Evolutionary conservation across 2,113 vertebrate species (phyloP).

Genomic region (Onychorhynchus coronatus): DNA sequence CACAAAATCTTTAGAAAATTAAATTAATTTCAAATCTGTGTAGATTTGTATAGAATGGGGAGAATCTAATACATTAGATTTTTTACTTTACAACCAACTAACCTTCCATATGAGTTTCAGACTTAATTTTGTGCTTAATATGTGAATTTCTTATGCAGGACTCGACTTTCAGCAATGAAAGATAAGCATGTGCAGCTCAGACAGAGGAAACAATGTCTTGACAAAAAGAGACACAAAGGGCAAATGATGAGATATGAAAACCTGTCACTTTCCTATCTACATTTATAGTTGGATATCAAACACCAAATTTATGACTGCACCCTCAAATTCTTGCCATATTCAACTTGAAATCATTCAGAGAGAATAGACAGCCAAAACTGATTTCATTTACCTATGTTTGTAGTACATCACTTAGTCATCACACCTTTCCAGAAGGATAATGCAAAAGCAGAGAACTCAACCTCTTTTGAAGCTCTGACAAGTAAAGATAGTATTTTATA

Average conservation of each 20-base stretch:
- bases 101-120: neutral
- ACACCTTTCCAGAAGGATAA: neutral
- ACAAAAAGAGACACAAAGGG: neutral
- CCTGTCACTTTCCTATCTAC: neutral
- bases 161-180: neutral
- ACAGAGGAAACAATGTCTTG: neutral
- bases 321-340: neutral
- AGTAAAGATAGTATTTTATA: neutral
- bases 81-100: neutral
- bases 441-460: neutral
- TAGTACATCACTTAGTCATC: neutral
- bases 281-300: neutral
- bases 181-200: neutral
- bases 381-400: neutral
- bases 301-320: neutral
- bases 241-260: neutral
- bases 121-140: neutral
- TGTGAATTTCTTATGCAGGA: neutral
- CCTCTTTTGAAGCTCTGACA: accelerated
- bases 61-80: neutral
- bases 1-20: neutral
- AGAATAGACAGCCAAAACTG: neutral
- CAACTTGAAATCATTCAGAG: neutral
- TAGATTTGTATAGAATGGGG: neutral
- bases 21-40: neutral